phyloP scores from a whole-genome alignment of 1,140 invertebrate species.

The Anadara kagoshimensis region DNA sequence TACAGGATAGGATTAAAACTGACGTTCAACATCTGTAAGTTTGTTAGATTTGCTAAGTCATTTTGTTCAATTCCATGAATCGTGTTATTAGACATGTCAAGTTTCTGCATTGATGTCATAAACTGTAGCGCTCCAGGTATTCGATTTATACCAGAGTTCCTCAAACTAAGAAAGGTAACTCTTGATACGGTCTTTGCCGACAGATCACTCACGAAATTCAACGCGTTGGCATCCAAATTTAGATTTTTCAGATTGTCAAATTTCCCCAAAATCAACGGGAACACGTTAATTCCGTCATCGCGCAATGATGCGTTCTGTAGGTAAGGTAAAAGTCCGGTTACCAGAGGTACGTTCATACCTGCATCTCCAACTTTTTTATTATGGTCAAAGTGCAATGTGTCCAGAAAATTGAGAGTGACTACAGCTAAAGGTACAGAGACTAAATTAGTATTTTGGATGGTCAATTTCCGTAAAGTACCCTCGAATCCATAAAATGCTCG shows the following conservation, averaged over 20 bases:
- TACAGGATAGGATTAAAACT: conserved; percentile 40
- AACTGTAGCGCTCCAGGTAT: conserved; percentile 32
- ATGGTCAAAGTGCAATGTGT: conserved; percentile 32
- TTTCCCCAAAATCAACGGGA: conserved; percentile 24
- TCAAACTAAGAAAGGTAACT: conserved; percentile 27
- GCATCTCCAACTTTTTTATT: conserved; percentile 30
- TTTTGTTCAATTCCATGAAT: conserved; percentile 35
- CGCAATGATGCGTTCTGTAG: conserved; percentile 24
- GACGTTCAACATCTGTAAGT: conserved; percentile 20
- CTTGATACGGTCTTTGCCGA: conserved; percentile 20
- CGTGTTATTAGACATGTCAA: conserved; percentile 34
- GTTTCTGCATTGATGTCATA: conserved; percentile 21
- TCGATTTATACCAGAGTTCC: conserved; percentile 30
- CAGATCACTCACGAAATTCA: conserved; percentile 39
- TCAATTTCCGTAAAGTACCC: conserved; percentile 24
- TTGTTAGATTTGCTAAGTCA: conserved; percentile 16
- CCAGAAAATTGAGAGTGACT: conserved; percentile 15
- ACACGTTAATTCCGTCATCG: conserved; percentile 31
- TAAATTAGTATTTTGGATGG: conserved; percentile 16
- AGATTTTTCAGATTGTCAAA: conserved; percentile 24
- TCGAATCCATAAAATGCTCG: conserved; percentile 36
- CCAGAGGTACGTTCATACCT: conserved; percentile 30
- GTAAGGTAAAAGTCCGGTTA: conserved; percentile 18
- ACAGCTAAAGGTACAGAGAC: conserved; percentile 30
- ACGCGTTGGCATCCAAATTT: conserved; percentile 20